Evolutionary conservation across 2,797 vertebrate genomes (phyloP).

Genomic region (Brachyrhaphis roseni): DNA sequence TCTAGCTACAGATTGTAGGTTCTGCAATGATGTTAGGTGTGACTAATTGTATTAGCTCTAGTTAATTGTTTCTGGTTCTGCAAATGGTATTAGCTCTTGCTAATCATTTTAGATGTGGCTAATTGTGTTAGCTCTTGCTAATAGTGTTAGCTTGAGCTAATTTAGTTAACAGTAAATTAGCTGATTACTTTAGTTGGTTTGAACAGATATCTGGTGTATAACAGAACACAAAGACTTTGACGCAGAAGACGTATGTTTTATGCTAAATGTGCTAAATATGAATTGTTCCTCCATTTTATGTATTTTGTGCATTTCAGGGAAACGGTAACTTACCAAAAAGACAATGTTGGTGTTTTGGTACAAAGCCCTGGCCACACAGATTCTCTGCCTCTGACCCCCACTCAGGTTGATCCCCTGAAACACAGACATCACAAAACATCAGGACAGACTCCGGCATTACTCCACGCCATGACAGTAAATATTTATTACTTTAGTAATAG

Average conservation of each 20-base stretch:
- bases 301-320: neutral
- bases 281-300: neutral
- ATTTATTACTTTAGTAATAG: neutral
- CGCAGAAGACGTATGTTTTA: neutral
- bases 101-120: too few species aligned
- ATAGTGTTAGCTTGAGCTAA: too few species aligned
- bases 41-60: too few species aligned
- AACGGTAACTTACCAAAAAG: conserved; percentile 89
- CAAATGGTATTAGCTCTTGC: too few species aligned
- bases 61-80: too few species aligned
- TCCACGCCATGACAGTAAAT: neutral
- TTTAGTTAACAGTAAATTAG: neutral
- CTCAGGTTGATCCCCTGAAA: conserved; percentile 96
- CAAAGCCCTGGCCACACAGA: conserved; percentile 95
- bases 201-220: too few species aligned
- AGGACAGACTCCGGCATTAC: neutral
- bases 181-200: too few species aligned
- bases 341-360: conserved; percentile 99
- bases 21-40: too few species aligned
- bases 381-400: conserved; percentile 96
- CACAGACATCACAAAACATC: neutral
- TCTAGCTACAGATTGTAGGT: too few species aligned
- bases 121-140: too few species aligned
- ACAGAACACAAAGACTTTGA: too few species aligned
- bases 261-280: neutral